These are phyloP conservation scores for Podabrus alpinus DNA, from an alignment of 2,888 invertebrate genomes.

Conservation along the genomic window DNA sequence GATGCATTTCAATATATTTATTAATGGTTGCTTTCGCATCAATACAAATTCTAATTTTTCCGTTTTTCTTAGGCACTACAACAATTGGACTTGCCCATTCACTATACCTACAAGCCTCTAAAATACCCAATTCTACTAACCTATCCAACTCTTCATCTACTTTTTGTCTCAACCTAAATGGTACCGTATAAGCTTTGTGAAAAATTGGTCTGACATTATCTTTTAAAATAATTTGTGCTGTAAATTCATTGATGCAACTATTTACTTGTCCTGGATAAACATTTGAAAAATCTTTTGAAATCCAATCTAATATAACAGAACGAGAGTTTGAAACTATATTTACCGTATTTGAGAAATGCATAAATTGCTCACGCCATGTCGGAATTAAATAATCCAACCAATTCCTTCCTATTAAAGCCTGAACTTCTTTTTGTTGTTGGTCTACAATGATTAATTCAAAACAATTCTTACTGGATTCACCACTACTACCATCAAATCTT, in stretches of 20 bases:
- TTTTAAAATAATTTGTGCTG: background rate
- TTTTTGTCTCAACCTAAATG: conserved; percentile 3
- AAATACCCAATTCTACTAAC: no score
- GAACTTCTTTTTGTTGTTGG: background rate
- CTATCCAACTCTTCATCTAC: no score
- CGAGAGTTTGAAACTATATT: background rate
- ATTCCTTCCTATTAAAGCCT: background rate
- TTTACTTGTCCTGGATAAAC: background rate
- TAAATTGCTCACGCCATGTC: background rate
- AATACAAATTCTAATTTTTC: no score
- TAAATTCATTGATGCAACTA: background rate
- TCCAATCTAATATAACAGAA: background rate
- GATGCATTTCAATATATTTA: no score
- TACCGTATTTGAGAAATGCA: background rate
- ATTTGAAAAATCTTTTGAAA: background rate
- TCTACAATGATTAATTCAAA: no score
- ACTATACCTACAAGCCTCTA: no score
- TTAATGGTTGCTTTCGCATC: no score
- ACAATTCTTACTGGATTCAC: no score
- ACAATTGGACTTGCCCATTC: no score
- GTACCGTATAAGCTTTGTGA: background rate
- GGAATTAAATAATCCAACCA: background rate
- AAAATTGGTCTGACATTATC: background rate
- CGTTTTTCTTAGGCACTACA: no score
- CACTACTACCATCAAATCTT: no score